Conservation (phyloP, 2,888 invertebrate species). For the Phalera bucephala region DNA sequence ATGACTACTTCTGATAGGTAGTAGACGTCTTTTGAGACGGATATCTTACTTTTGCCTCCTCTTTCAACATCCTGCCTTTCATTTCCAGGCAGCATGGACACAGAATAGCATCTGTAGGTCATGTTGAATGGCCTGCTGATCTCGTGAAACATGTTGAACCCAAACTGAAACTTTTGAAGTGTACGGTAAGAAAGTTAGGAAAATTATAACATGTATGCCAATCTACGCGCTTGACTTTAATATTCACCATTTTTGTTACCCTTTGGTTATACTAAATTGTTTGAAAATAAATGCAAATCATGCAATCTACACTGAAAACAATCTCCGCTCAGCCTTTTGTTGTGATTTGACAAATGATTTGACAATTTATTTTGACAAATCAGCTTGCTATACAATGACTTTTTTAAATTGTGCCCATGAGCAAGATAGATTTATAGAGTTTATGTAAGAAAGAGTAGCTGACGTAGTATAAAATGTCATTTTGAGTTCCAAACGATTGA, state of each 20-base stretch:
- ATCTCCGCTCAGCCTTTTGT: slow-evolving; percentile 25
- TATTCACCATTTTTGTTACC: slow-evolving; percentile 49
- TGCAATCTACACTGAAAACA: slow-evolving; percentile 40
- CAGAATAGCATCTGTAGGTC: slow-evolving; percentile 95
- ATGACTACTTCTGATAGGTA: no score
- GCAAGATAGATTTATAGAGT: background rate
- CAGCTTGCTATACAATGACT: no score
- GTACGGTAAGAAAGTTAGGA: slow-evolving; percentile 37
- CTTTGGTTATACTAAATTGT: slow-evolving; percentile 22
- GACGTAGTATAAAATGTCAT: no score
- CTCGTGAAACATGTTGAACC: slow-evolving; percentile 95
- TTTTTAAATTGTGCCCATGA: no score
- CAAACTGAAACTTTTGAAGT: slow-evolving; percentile 88
- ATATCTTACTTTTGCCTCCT: slow-evolving; percentile 96
- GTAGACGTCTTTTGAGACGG: background rate
- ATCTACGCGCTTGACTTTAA: slow-evolving; percentile 5
- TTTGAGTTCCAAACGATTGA: no score
- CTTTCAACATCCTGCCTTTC: slow-evolving; percentile 97
- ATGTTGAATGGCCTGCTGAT: slow-evolving; percentile 91
- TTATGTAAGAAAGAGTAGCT: background rate
- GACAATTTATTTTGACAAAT: background rate
- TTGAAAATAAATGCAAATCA: slow-evolving; percentile 57
- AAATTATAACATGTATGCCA: slow-evolving; percentile 14
- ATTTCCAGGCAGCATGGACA: slow-evolving; percentile 97
- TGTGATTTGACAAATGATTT: slow-evolving; percentile 23